phyloP scores from a whole-genome alignment of 2,888 invertebrate genomes.

The Eupithecia subumbrata region DNA sequence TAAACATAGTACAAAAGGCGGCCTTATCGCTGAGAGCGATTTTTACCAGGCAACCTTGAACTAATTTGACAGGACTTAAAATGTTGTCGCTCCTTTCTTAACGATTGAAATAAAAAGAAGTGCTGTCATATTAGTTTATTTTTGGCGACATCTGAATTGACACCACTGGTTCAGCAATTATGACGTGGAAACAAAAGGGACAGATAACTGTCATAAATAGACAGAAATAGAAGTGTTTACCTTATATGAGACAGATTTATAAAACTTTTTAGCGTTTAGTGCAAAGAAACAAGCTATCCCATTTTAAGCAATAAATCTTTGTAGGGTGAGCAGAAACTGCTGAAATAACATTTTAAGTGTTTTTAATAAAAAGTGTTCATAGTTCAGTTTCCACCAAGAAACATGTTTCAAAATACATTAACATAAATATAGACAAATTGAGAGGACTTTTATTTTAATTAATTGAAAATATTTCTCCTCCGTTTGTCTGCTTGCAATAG shows the following conservation, averaged over 20 bases:
- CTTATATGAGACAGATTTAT: neutral
- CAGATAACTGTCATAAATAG: neutral
- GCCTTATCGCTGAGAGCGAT: too few relatives aligned
- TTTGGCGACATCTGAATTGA: neutral
- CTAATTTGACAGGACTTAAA: neutral
- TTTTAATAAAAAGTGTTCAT: neutral
- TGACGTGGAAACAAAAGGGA: neutral
- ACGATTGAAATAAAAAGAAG: neutral
- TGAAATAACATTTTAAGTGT: neutral
- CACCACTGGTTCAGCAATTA: neutral
- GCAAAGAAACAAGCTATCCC: neutral
- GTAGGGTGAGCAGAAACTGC: neutral
- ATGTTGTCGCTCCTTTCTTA: neutral
- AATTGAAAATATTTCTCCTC: conserved; percentile 77
- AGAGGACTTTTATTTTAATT: conserved; percentile 80
- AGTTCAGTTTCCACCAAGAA: neutral
- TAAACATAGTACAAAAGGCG: too few relatives aligned
- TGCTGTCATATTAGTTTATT: neutral
- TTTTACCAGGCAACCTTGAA: too few relatives aligned
- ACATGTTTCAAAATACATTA: neutral
- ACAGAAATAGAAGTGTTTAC: neutral
- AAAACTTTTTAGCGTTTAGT: neutral
- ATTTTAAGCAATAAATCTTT: neutral
- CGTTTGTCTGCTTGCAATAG: conserved; percentile 63
- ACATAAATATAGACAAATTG: conserved; percentile 63